phyloP scores from a whole-genome alignment of 2,113 vertebrate species.

The Sisor rabdophorus region DNA sequence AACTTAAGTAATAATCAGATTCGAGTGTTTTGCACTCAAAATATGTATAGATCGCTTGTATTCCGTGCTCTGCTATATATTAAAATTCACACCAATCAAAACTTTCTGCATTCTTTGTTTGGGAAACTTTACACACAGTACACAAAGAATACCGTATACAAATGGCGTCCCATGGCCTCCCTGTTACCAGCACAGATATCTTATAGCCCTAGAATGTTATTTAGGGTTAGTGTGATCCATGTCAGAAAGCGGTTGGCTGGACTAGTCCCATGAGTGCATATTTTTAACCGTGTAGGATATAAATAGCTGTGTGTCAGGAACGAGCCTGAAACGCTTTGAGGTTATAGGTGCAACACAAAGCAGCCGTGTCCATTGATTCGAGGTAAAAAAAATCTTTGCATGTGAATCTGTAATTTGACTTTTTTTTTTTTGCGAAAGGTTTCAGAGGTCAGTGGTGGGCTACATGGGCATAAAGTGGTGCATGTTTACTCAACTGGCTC shows the following conservation, averaged over 20 bases:
- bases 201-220: conserved; percentile 8
- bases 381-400: conserved; percentile 60
- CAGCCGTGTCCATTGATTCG: conserved; percentile 50
- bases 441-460: neutral
- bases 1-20: too few species aligned
- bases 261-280: conserved; percentile 75
- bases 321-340: conserved; percentile 50
- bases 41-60: neutral
- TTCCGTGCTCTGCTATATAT: neutral
- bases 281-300: conserved; percentile 81
- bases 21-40: neutral
- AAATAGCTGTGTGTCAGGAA: conserved; percentile 62
- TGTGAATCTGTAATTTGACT: conserved; percentile 26
- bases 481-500: conserved; percentile 2
- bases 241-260: conserved; percentile 55
- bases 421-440: too few species aligned
- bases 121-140: neutral
- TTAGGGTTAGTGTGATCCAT: conserved; percentile 46
- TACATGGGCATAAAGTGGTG: conserved; percentile 10
- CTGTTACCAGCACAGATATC: neutral
- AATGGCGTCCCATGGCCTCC: neutral
- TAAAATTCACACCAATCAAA: neutral
- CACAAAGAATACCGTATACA: neutral
- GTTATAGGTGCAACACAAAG: conserved; percentile 41
- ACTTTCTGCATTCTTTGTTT: neutral